Evolutionary conservation across 2,797 vertebrate species (phyloP).

Genomic region (Parotocinclus haroldoi): DNA sequence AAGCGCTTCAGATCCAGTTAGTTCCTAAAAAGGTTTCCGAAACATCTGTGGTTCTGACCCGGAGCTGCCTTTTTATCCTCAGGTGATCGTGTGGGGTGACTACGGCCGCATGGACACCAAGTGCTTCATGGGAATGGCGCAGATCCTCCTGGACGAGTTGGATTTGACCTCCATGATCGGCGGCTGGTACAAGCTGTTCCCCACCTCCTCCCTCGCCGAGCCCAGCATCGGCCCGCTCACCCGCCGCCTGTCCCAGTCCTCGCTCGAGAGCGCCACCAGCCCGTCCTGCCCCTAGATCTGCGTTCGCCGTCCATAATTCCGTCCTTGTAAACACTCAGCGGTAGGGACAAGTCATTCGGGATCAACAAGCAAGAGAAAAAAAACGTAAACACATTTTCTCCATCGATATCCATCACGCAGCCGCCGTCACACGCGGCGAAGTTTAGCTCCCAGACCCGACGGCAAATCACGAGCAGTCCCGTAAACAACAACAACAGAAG

Average conservation of each 20-base stretch:
- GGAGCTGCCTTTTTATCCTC: background rate
- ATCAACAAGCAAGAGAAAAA: too few relatives aligned
- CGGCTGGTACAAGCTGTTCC: conserved; percentile 99
- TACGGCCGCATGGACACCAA: conserved; percentile 99
- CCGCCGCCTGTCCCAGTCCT: conserved; percentile 94
- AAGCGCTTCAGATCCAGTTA: too few relatives aligned
- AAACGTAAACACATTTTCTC: too few relatives aligned
- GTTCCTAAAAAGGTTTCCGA: too few relatives aligned
- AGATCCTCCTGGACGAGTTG: conserved; percentile 95
- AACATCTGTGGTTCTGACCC: too few relatives aligned
- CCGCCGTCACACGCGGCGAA: too few relatives aligned
- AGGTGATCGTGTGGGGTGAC: conserved; percentile 98
- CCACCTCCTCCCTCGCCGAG: conserved; percentile 95
- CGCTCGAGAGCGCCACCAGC: conserved; percentile 95
- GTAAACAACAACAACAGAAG: conserved; percentile 29
- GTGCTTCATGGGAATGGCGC: conserved; percentile 99
- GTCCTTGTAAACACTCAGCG: too few relatives aligned
- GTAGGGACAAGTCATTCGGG: too few relatives aligned
- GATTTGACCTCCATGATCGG: conserved; percentile 84
- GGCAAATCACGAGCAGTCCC: too few relatives aligned
- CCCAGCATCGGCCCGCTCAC: conserved; percentile 91
- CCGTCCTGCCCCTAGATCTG: conserved; percentile 86
- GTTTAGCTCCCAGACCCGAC: too few relatives aligned
- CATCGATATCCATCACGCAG: too few relatives aligned
- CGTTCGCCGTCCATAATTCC: background rate